phyloP scores from a whole-genome alignment of 1,140 invertebrate species.

The Lepidurus packardi region DNA sequence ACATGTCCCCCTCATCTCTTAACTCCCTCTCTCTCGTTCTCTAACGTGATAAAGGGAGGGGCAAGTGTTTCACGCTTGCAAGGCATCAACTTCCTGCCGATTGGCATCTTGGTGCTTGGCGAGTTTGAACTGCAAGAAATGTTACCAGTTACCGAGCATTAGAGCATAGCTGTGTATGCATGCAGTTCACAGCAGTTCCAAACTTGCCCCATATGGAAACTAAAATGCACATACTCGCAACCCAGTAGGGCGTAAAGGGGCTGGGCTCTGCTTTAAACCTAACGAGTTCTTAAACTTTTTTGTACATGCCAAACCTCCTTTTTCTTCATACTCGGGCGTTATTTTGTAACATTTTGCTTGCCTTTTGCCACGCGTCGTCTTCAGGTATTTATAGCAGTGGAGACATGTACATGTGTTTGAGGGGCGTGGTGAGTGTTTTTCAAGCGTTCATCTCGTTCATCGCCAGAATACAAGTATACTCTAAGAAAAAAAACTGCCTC shows the following conservation, averaged over 20 bases:
- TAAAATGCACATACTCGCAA: too few species aligned
- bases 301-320: not conserved
- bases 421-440: not conserved
- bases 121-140: not conserved
- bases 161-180: too few species aligned
- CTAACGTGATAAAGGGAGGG: too few species aligned
- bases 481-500: not conserved
- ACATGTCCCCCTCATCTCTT: too few species aligned
- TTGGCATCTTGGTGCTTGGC: not conserved
- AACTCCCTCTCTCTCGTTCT: too few species aligned
- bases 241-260: not conserved
- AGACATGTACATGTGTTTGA: constrained; percentile 3
- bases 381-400: not conserved
- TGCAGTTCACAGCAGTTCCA: too few species aligned
- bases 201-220: too few species aligned
- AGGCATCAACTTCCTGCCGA: not conserved
- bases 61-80: constrained; percentile 1
- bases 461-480: not conserved
- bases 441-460: constrained; percentile 3
- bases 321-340: not conserved
- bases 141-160: too few species aligned
- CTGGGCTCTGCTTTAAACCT: not conserved
- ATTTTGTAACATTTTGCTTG: not conserved
- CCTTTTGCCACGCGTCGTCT: not conserved
- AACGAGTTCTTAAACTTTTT: not conserved